These are phyloP conservation scores for Mystacornis crossleyi DNA, from an alignment of 2,113 vertebrate genomes.

Conservation along the genomic window DNA sequence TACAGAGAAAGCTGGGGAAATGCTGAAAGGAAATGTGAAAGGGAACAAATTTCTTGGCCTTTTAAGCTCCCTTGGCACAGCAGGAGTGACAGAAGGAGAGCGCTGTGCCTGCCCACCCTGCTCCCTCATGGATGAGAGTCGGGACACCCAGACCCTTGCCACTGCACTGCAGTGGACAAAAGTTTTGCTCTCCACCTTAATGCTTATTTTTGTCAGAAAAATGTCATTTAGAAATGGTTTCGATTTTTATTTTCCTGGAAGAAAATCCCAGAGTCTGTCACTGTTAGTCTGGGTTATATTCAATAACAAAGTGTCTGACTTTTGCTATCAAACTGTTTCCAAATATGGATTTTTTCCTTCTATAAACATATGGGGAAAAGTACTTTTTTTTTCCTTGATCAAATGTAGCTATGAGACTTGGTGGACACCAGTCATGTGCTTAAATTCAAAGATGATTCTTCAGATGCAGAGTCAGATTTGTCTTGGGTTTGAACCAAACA, in stretches of 20 bases:
- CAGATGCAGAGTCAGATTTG: neutral
- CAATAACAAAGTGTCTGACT: neutral
- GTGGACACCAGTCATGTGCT: neutral
- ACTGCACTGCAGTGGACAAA: neutral
- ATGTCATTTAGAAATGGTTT: neutral
- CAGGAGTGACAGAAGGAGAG: neutral
- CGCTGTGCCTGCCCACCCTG: neutral
- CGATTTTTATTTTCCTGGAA: neutral
- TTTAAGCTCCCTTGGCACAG: neutral
- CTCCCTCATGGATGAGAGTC: accelerated
- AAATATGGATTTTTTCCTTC: neutral
- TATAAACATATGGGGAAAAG: neutral
- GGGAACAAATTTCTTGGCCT: neutral
- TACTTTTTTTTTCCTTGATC: neutral
- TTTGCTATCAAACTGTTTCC: neutral
- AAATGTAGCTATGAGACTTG: neutral
- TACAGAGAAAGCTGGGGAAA: neutral
- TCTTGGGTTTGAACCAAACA: neutral
- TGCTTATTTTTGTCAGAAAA: neutral
- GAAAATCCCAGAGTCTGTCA: neutral
- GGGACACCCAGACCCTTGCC: neutral
- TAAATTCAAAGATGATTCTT: neutral
- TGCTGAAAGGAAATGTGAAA: neutral
- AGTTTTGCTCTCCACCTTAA: neutral
- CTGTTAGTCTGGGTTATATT: neutral